Conservation (phyloP, 1,140 invertebrate genomes). For the Macrotrachela quadricornifera region DNA sequence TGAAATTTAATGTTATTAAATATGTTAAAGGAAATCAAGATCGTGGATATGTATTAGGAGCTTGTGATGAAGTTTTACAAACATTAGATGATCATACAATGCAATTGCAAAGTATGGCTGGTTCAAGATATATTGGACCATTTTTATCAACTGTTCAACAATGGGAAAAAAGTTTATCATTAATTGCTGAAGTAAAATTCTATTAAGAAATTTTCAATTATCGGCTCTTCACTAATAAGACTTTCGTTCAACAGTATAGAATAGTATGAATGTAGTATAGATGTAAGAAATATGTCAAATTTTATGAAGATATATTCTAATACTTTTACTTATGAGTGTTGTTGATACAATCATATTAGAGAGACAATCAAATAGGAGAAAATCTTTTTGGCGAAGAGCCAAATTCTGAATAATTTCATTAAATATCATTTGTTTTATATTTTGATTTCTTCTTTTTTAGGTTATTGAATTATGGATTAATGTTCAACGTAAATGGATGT, state of each 20-base stretch:
- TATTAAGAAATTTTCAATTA: too few relatives aligned
- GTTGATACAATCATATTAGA: too few relatives aligned
- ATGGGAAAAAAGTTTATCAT: constrained; percentile 56
- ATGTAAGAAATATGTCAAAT: too few relatives aligned
- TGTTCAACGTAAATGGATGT: constrained; percentile 65
- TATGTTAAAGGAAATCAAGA: constrained; percentile 36
- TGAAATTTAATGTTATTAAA: constrained; percentile 44
- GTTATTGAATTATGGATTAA: constrained; percentile 41
- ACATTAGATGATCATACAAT: constrained; percentile 64
- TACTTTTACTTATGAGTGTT: too few relatives aligned
- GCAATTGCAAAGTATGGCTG: constrained; percentile 67
- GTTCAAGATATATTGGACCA: constrained; percentile 64
- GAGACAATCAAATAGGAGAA: too few relatives aligned
- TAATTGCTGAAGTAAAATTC: constrained; percentile 48
- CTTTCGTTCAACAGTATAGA: too few relatives aligned
- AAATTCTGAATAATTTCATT: too few relatives aligned
- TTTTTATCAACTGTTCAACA: constrained; percentile 53
- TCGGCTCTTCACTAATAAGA: too few relatives aligned
- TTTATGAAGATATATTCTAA: too few relatives aligned
- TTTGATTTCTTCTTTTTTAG: neutral
- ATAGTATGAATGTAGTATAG: too few relatives aligned
- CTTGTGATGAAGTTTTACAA: constrained; percentile 55
- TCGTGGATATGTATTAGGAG: constrained; percentile 48
- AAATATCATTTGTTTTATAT: neutral
- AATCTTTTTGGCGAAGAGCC: too few relatives aligned